Conservation (phyloP, 1,140 invertebrate species). For the Pissodes strobi region DNA sequence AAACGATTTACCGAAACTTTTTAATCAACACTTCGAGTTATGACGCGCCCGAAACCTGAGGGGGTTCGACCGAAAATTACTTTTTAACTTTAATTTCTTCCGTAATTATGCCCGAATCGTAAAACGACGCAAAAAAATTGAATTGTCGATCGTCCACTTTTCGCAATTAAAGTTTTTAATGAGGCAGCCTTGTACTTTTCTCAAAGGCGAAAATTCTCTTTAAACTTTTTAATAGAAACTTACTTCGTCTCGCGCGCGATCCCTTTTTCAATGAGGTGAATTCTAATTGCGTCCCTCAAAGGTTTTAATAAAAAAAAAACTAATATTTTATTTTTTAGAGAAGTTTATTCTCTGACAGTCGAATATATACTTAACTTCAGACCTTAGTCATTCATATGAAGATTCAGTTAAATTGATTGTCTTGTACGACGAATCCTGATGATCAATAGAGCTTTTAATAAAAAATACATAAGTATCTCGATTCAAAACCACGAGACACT, state of each 20-base stretch:
- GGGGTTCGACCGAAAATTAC: conserved; percentile 27
- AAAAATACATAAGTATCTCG: no score
- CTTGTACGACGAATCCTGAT: no score
- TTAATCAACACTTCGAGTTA: conserved; percentile 14
- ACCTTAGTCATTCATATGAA: no score
- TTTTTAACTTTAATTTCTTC: conserved; percentile 34
- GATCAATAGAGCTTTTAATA: no score
- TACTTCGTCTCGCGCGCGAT: conserved; percentile 4
- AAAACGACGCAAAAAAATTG: conserved; percentile 27
- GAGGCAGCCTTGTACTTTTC: conserved; percentile 33
- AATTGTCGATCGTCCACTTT: conserved; percentile 32
- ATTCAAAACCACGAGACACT: no score
- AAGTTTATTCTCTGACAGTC: no score
- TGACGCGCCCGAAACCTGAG: conserved; percentile 10
- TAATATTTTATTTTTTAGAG: no score
- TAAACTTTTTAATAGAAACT: conserved; percentile 32
- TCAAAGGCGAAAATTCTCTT: conserved; percentile 26
- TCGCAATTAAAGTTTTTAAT: conserved; percentile 35
- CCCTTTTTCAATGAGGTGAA: background rate
- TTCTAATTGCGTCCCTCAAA: background rate
- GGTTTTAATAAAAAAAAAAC: background rate
- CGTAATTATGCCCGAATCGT: conserved; percentile 23
- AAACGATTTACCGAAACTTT: conserved; percentile 3
- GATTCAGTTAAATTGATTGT: no score
- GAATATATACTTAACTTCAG: no score